Conservation (phyloP, 2,888 invertebrate species). For the Cataglyphis cursor region DNA sequence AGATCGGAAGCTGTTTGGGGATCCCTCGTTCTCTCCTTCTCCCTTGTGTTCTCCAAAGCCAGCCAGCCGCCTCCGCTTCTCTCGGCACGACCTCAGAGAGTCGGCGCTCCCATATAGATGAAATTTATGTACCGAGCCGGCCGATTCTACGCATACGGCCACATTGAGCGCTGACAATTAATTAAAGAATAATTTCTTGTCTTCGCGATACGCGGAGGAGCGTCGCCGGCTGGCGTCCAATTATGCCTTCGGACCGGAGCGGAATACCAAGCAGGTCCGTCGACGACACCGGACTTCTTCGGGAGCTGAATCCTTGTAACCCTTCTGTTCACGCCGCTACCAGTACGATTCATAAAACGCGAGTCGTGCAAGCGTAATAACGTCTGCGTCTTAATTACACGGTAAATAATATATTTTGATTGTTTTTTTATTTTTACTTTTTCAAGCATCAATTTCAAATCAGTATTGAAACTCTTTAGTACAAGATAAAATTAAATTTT, state of each 20-base stretch:
- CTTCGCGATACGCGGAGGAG: slow-evolving; percentile 83
- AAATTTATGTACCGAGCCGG: slow-evolving; percentile 75
- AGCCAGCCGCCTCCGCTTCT: slow-evolving; percentile 23
- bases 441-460: background rate
- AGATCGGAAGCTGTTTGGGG: slow-evolving; percentile 67
- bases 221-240: slow-evolving; percentile 86
- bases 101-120: slow-evolving; percentile 76
- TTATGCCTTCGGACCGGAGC: slow-evolving; percentile 85
- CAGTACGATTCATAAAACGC: slow-evolving; percentile 32
- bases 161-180: slow-evolving; percentile 85
- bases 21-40: slow-evolving; percentile 14
- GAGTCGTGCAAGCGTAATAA: slow-evolving; percentile 12
- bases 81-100: slow-evolving; percentile 54
- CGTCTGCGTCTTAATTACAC: slow-evolving; percentile 41
- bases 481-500: background rate
- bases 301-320: slow-evolving; percentile 40
- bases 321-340: slow-evolving; percentile 27
- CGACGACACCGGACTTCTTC: slow-evolving; percentile 64
- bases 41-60: slow-evolving; percentile 42
- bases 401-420: background rate
- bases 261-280: slow-evolving; percentile 85
- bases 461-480: background rate
- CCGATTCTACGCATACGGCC: slow-evolving; percentile 77
- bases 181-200: slow-evolving; percentile 87
- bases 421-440: background rate